phyloP scores from a whole-genome alignment of 2,888 invertebrate species.

The Hypercompe scribonia region DNA sequence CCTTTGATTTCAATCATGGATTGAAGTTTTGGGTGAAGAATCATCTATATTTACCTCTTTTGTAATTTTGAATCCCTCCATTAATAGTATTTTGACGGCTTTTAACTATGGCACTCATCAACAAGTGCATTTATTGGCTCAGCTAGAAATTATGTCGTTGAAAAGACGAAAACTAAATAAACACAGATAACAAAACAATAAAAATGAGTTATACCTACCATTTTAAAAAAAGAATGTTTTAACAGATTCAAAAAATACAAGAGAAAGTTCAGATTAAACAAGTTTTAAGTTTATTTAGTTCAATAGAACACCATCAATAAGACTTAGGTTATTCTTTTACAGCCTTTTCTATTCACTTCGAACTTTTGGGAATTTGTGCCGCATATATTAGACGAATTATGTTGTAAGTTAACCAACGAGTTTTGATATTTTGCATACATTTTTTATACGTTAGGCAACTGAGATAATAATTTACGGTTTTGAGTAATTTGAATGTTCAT shows the following conservation, averaged over 20 bases:
- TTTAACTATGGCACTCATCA: no score
- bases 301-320: not conserved
- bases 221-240: not conserved
- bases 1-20: no score
- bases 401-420: slow-evolving; percentile 6
- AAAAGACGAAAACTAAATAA: not conserved
- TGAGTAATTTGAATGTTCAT: not conserved
- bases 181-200: not conserved
- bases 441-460: not conserved
- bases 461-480: not conserved
- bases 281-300: not conserved
- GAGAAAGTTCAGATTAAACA: slow-evolving; percentile 5
- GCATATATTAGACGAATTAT: slow-evolving; percentile 1
- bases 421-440: not conserved
- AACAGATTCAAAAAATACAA: not conserved
- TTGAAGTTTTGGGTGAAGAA: no score
- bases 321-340: slow-evolving; percentile 3
- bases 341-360: not conserved
- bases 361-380: not conserved
- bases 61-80: no score
- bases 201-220: not conserved
- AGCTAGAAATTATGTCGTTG: not conserved
- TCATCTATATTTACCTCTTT: no score
- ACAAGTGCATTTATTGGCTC: not conserved
- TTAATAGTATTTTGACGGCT: no score